phyloP scores from a whole-genome alignment of 2,797 vertebrate species.

The Rhadinocentrus ornatus region DNA sequence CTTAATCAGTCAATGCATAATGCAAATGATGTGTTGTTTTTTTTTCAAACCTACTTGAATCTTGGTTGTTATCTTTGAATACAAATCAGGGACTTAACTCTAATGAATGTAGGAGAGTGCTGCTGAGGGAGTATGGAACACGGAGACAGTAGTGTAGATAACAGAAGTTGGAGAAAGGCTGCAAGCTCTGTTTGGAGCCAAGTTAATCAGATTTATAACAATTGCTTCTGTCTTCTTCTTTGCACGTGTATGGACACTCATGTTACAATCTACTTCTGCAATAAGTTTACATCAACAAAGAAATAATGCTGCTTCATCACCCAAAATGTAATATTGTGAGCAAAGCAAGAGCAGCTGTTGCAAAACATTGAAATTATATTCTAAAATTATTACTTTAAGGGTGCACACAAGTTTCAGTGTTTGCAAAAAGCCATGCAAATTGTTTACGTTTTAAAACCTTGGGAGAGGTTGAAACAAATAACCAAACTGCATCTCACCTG shows the following conservation, averaged over 20 bases:
- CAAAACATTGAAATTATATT: neutral
- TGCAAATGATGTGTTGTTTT: constrained; percentile 80
- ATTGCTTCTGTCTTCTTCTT: constrained; percentile 2
- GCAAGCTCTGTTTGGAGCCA: constrained; percentile 6
- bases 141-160: constrained; percentile 11
- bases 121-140: constrained; percentile 16
- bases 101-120: constrained; percentile 68
- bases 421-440: neutral
- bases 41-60: constrained; percentile 63
- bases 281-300: neutral
- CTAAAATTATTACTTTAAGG: neutral
- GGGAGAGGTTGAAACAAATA: too few relatives aligned
- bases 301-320: neutral
- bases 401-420: neutral
- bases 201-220: constrained; percentile 18
- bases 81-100: constrained; percentile 79
- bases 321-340: neutral
- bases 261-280: constrained; percentile 2
- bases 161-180: constrained; percentile 12
- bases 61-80: constrained; percentile 67
- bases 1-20: constrained; percentile 78
- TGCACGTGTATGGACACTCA: neutral
- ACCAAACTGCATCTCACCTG: too few relatives aligned
- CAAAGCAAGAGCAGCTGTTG: neutral
- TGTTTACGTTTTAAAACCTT: too few relatives aligned